phyloP scores from a whole-genome alignment of 2,113 vertebrate genomes.

The Ictalurus furcatus region DNA sequence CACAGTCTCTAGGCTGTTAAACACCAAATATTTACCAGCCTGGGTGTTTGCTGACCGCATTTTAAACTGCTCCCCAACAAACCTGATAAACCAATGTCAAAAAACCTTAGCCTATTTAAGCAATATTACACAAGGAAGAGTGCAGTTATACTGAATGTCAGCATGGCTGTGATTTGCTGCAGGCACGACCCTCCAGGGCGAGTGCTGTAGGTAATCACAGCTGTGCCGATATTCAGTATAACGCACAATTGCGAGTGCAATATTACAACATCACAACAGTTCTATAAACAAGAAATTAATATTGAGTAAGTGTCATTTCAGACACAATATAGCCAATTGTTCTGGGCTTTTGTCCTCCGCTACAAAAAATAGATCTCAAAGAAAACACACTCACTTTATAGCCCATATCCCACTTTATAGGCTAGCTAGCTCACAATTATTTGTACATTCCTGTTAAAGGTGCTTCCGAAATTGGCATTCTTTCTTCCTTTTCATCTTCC shows the following conservation, averaged over 20 bases:
- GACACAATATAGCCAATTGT: not conserved
- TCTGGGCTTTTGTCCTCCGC: too few relatives aligned
- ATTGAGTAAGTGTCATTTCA: not conserved
- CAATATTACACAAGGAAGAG: not conserved
- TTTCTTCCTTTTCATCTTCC: not conserved
- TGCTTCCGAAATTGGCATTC: not conserved
- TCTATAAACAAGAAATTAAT: not conserved
- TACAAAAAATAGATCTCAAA: not conserved
- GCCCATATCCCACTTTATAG: too few relatives aligned
- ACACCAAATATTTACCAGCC: not conserved
- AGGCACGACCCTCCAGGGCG: not conserved
- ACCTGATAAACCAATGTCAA: not conserved
- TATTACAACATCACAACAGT: not conserved
- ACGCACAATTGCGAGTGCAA: not conserved
- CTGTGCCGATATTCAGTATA: not conserved
- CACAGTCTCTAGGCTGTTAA: not conserved
- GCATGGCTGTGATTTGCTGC: not conserved
- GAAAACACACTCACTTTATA: not conserved
- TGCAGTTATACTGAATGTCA: not conserved
- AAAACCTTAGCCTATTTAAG: not conserved
- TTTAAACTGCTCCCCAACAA: not conserved
- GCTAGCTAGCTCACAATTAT: not conserved
- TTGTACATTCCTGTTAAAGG: not conserved
- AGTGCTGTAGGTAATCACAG: not conserved
- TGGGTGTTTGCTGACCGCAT: not conserved